Evolutionary conservation across 2,113 vertebrate species (phyloP).

Genomic region (Notothenia rossii): DNA sequence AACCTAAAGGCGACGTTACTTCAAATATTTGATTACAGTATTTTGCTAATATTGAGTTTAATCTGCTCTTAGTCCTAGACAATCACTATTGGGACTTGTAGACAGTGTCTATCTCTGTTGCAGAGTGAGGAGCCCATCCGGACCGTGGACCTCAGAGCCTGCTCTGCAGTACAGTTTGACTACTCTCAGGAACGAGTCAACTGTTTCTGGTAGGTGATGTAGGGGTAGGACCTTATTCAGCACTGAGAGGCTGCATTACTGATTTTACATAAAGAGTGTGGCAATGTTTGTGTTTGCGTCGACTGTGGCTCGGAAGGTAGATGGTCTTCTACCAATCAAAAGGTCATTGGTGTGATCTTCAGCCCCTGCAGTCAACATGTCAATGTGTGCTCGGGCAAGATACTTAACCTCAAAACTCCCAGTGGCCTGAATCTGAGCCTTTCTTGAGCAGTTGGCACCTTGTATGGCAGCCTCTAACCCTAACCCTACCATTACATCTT

Average conservation of each 20-base stretch:
- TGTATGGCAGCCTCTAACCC: no score
- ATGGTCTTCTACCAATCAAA: no score
- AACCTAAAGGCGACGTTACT: background rate
- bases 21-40: background rate
- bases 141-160: constrained; percentile 90
- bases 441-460: no score
- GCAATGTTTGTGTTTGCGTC: no score
- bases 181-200: constrained; percentile 95
- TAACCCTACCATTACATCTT: no score
- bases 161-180: constrained; percentile 96
- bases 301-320: no score
- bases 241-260: background rate
- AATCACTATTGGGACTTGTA: background rate
- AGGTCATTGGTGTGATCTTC: no score
- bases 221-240: background rate
- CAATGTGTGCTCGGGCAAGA: no score
- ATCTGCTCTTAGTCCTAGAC: background rate
- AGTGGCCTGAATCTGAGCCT: no score
- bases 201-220: constrained; percentile 94
- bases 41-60: background rate
- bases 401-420: no score
- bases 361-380: no score
- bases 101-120: constrained; percentile 48
- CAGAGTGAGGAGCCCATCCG: constrained; percentile 93
- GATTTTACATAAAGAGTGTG: no score